These are phyloP conservation scores for Drosophila mojavensis DNA, from an alignment of 1,140 invertebrate species.

Conservation along the genomic window DNA sequence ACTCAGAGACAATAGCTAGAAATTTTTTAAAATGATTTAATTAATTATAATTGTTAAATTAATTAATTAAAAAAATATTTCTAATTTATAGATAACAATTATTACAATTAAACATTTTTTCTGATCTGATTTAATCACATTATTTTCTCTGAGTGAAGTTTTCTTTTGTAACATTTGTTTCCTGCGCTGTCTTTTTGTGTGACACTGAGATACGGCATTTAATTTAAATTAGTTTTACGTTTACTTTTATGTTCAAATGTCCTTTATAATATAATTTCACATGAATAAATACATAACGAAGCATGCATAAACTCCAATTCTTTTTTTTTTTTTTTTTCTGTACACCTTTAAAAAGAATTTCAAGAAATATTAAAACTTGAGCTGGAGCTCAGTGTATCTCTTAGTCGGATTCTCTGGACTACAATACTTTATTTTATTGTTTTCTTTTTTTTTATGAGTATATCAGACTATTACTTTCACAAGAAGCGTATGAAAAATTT, in stretches of 20 bases:
- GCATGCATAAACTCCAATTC: conserved; percentile 1
- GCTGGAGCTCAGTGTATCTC: no score
- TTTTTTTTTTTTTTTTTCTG: not conserved
- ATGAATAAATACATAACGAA: conserved; percentile 38
- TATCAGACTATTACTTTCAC: not conserved
- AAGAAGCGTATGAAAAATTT: conserved; percentile 73
- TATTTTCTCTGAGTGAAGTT: conserved; percentile 43
- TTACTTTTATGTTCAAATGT: conserved; percentile 37
- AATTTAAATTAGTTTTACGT: conserved; percentile 56
- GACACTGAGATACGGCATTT: conserved; percentile 22
- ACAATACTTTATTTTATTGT: not conserved
- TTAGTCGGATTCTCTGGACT: no score
- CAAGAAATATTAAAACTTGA: no score
- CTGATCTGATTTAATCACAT: not conserved
- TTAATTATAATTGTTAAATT: not conserved
- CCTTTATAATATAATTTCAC: conserved; percentile 54
- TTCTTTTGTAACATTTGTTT: conserved; percentile 82
- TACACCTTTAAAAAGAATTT: no score
- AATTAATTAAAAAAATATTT: not conserved
- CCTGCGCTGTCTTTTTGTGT: conserved; percentile 49
- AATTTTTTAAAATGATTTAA: not conserved
- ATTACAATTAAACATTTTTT: not conserved
- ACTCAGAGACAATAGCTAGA: not conserved
- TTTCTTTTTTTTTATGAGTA: not conserved
- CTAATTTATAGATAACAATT: no score